phyloP scores from a whole-genome alignment of 2,113 vertebrate genomes.

The Coptodon bakossiorum region DNA sequence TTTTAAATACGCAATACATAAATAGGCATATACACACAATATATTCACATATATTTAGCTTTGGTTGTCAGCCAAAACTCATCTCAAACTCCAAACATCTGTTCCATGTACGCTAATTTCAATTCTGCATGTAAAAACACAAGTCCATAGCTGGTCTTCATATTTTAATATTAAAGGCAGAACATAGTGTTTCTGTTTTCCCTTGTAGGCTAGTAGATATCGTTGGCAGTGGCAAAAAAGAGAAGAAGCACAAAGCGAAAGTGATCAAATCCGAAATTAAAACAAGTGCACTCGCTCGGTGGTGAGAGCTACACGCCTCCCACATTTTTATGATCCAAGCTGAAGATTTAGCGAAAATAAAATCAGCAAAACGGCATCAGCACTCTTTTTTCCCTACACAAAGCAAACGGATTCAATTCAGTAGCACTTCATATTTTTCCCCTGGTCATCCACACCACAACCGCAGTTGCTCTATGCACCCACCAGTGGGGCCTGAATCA shows the following conservation, averaged over 20 bases:
- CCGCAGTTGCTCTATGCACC: background rate
- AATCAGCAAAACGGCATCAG: background rate
- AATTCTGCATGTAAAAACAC: fast-evolving
- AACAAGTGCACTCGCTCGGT: background rate
- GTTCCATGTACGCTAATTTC: fast-evolving
- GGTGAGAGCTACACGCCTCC: background rate
- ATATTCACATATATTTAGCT: background rate
- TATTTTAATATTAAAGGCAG: background rate
- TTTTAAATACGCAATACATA: background rate
- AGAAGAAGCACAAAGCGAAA: background rate
- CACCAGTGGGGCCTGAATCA: background rate
- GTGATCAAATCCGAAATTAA: background rate
- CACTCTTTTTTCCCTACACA: background rate
- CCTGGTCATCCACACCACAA: background rate
- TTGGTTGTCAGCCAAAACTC: background rate
- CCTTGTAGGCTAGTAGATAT: background rate
- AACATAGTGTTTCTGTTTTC: background rate
- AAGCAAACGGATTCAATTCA: background rate
- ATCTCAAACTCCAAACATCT: fast-evolving
- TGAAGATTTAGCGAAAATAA: background rate
- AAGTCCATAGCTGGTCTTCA: background rate
- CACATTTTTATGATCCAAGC: background rate
- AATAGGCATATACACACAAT: background rate
- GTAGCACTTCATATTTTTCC: background rate
- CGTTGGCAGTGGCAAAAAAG: background rate